Conservation (phyloP, 2,888 invertebrate genomes). For the Ormyrus thymus region DNA sequence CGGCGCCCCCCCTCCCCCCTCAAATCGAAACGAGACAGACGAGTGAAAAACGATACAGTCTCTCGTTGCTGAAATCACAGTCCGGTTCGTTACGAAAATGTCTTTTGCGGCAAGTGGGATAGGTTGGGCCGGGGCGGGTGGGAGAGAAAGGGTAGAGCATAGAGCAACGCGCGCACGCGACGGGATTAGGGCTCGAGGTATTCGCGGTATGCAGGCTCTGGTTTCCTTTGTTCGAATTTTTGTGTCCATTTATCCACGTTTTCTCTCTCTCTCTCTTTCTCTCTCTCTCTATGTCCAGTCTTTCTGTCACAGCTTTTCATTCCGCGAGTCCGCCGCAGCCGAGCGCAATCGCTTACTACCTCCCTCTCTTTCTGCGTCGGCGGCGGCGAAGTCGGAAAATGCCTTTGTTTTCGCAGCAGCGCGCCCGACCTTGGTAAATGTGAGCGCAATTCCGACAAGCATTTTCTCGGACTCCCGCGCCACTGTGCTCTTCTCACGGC, state of each 20-base stretch:
- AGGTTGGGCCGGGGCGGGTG: slow-evolving; percentile 35
- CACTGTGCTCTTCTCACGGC: neutral
- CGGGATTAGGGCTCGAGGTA: slow-evolving; percentile 58
- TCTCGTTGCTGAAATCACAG: slow-evolving; percentile 17
- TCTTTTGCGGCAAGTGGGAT: slow-evolving; percentile 55
- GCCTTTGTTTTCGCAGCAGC: slow-evolving; percentile 51
- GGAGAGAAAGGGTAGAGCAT: slow-evolving; percentile 54
- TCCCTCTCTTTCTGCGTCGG: slow-evolving; percentile 34
- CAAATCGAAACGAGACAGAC: neutral
- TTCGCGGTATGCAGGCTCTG: slow-evolving; percentile 64
- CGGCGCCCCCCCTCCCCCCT: neutral
- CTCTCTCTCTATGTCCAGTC: slow-evolving; percentile 51
- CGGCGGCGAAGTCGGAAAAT: slow-evolving; percentile 47
- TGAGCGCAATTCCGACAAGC: slow-evolving; percentile 64
- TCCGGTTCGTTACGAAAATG: slow-evolving; percentile 48
- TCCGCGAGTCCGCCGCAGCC: slow-evolving; percentile 55
- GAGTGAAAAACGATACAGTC: slow-evolving; percentile 38
- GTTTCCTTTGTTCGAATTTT: slow-evolving; percentile 68
- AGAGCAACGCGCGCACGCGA: slow-evolving; percentile 45
- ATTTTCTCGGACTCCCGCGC: slow-evolving; percentile 45
- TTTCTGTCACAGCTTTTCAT: slow-evolving; percentile 62
- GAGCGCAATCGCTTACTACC: slow-evolving; percentile 16
- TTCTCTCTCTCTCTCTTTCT: slow-evolving; percentile 15
- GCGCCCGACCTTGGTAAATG: slow-evolving; percentile 57
- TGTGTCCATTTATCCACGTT: slow-evolving; percentile 66